Conservation (phyloP, 2,888 invertebrate genomes). For the Apocheima hispidaria region DNA sequence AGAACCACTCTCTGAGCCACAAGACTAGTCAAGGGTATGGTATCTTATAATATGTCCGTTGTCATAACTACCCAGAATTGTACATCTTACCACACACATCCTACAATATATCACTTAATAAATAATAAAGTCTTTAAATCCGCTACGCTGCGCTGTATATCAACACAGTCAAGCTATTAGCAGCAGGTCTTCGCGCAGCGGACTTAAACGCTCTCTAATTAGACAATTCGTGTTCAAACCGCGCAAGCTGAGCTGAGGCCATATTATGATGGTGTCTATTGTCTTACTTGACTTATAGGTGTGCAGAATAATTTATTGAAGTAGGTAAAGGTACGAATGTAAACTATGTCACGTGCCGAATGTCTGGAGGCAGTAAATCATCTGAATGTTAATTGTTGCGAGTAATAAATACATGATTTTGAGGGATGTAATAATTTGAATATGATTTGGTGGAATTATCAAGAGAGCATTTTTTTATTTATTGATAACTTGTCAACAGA, state of each 20-base stretch:
- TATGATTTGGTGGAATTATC: no score
- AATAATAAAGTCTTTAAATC: conserved; percentile 15
- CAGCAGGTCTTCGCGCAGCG: conserved; percentile 15
- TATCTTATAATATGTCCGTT: no score
- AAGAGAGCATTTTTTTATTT: no score
- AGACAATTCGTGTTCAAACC: conserved; percentile 75
- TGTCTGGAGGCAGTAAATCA: conserved; percentile 23
- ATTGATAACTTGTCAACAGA: no score
- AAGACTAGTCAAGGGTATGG: no score
- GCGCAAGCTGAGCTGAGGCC: conserved; percentile 69
- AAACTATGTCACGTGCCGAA: conserved; percentile 9
- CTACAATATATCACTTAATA: background rate
- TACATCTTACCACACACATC: no score
- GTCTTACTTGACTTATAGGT: conserved; percentile 69
- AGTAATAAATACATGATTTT: no score
- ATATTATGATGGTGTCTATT: conserved; percentile 75
- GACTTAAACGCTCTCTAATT: conserved; percentile 65
- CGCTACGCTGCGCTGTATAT: conserved; percentile 4
- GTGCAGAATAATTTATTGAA: conserved; percentile 24
- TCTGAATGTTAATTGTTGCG: conserved; percentile 15
- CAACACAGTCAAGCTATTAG: background rate
- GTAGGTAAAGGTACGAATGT: conserved; percentile 23
- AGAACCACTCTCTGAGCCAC: no score
- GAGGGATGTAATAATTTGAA: no score
- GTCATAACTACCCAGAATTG: no score